These are phyloP conservation scores for Ptyas mucosa DNA, from an alignment of 2,113 vertebrate genomes.

Conservation along the genomic window DNA sequence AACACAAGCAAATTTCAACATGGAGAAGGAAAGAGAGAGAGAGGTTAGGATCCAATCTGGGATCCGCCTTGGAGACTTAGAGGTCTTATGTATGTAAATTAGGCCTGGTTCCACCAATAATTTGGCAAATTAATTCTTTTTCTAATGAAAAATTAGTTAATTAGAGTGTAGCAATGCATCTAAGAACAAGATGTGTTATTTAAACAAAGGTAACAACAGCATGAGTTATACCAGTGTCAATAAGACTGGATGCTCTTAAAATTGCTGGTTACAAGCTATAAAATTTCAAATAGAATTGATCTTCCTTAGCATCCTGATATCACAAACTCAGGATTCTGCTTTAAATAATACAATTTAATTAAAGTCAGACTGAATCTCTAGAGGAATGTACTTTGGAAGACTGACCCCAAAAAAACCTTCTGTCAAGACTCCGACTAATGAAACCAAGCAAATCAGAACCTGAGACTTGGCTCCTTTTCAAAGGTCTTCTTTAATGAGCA, in stretches of 20 bases:
- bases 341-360: not conserved
- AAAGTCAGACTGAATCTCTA: not conserved
- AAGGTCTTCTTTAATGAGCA: too few relatives aligned
- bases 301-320: not conserved
- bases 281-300: not conserved
- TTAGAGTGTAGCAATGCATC: not conserved
- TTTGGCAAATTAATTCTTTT: not conserved
- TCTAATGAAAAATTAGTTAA: not conserved
- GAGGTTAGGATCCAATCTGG: not conserved
- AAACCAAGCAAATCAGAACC: too few relatives aligned
- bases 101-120: not conserved
- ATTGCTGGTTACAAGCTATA: not conserved
- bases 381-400: not conserved
- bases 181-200: not conserved
- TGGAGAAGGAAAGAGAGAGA: not conserved
- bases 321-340: not conserved
- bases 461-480: too few relatives aligned
- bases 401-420: not conserved
- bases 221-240: not conserved
- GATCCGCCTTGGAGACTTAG: not conserved
- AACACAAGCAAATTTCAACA: not conserved
- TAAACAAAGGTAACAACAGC: not conserved
- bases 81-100: not conserved
- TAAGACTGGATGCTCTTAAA: not conserved
- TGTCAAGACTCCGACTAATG: too few relatives aligned